Evolutionary conservation across 1,140 invertebrate genomes (phyloP), one percentile per base, ranked within the genome.

Genomic region (Cyclina sinensis): DNA sequence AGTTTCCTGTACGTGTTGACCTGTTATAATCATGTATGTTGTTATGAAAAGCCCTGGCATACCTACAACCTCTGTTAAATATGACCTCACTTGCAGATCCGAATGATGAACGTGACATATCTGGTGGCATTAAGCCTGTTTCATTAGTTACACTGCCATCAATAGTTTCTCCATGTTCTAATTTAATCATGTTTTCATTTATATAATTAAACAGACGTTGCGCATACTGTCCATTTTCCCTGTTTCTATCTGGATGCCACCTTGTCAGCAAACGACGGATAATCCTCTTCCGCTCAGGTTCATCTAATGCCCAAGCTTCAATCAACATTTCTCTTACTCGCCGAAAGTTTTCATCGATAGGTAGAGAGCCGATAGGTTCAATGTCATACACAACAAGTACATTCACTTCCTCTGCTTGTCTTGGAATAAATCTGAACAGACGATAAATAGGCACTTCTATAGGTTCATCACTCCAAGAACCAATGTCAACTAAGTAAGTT

Each of bases 161-260:
- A 2, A 90, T 35, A 1, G 24, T 21, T 54, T 80, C 78, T 14
- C 91, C 92, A 30, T 82, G 68, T 43, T 93, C 90, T 14, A 94
- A 43, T 73, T 80, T 73, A 1, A 48, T 30, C 12, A 92, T 68
- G 9, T 88, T 65, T 24, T 46, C 57, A 11, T 89, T 54, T 14
- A 94, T 93, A 76, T 82, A 89, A 35, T 95, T 89, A 32, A 92
- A 94, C 5, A 95, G n/a, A 87, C 46, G 91, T 85, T 4, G 89
- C 93, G n/a, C 92, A 91, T 37, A 92, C 81, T 7, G 89, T 73
- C 90, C 93, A 89, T 51, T 92, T 89, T 1, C 90, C 93, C 35
- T 65, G 86, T 95, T 95, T 91, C 93, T 94, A 82, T 95, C 95
- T 73, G 95, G 95, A 90, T 95, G 94, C 94, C 94, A 95, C 82